Evolutionary conservation across 1,140 invertebrate species (phyloP).

Genomic region (Doryteuthis pealeii): DNA sequence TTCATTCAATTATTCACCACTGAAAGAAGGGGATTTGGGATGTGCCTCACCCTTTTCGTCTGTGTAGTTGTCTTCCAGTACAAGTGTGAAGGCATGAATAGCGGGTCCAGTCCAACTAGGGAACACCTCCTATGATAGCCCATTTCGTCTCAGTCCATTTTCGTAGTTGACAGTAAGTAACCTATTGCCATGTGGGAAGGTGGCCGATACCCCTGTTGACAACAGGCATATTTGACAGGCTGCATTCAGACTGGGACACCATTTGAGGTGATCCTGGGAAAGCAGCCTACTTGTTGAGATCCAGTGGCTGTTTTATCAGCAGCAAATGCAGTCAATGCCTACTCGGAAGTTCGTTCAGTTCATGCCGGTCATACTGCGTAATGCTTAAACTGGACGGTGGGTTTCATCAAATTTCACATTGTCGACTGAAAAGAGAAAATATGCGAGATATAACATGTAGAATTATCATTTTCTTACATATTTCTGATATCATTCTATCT

Average conservation of each 20-base stretch:
- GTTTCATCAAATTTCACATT: background rate
- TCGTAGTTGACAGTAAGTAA: constrained; percentile 27
- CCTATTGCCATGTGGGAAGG: constrained; percentile 33
- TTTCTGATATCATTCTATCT: too few species aligned
- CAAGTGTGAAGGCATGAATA: background rate
- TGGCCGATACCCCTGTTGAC: constrained; percentile 27
- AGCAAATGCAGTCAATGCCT: constrained; percentile 20
- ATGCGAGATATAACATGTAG: too few species aligned
- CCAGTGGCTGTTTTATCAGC: constrained; percentile 22
- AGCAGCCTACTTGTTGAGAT: constrained; percentile 17
- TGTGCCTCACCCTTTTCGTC: background rate
- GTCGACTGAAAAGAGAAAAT: background rate
- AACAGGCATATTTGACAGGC: constrained; percentile 22
- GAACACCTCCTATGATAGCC: constrained; percentile 14
- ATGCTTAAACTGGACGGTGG: constrained; percentile 19
- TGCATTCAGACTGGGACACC: constrained; percentile 21
- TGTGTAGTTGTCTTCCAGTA: background rate
- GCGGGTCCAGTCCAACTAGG: constrained; percentile 17
- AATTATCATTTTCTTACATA: too few species aligned
- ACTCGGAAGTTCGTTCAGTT: constrained; percentile 21
- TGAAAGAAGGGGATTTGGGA: constrained; percentile 18
- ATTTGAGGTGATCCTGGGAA: constrained; percentile 19
- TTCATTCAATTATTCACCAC: constrained; percentile 7
- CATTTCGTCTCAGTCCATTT: constrained; percentile 19
- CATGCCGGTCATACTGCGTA: constrained; percentile 15